Conservation (phyloP, 2,113 vertebrate species). For the Leptobrachium leishanense region DNA sequence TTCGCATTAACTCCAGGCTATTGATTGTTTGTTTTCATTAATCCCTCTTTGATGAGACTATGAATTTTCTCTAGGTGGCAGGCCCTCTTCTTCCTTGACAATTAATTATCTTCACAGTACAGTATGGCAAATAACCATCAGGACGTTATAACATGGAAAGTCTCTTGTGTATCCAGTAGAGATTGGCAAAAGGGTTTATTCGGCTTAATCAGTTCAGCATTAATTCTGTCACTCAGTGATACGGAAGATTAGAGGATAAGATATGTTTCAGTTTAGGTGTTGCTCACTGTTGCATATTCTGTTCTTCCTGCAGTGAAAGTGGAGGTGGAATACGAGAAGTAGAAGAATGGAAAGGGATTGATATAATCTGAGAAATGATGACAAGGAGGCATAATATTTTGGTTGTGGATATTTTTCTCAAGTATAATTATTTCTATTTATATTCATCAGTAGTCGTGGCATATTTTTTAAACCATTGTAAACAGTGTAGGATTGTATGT, state of each 20-base stretch:
- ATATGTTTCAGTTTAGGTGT: neutral
- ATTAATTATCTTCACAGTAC: slow-evolving; percentile 13
- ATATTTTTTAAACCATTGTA: no score
- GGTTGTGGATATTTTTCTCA: no score
- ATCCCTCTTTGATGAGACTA: slow-evolving; percentile 13
- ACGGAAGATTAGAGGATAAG: neutral
- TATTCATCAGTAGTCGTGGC: no score
- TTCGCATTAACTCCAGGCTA: slow-evolving; percentile 39
- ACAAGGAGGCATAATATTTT: no score
- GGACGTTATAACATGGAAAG: neutral
- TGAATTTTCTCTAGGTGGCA: slow-evolving; percentile 15
- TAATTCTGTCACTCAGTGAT: neutral
- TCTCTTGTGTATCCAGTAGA: neutral
- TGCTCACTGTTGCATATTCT: no score
- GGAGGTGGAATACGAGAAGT: no score
- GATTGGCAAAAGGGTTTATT: neutral
- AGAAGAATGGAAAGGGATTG: no score
- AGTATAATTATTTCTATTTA: no score
- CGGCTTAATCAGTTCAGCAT: slow-evolving; percentile 15
- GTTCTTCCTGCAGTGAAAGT: no score
- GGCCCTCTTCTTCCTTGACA: slow-evolving; percentile 30
- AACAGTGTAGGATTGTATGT: no score
- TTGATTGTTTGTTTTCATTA: slow-evolving; percentile 44
- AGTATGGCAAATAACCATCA: neutral
- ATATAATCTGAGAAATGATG: no score